phyloP scores from a whole-genome alignment of 2,113 vertebrate species.

The Dryoscopus gambensis region DNA sequence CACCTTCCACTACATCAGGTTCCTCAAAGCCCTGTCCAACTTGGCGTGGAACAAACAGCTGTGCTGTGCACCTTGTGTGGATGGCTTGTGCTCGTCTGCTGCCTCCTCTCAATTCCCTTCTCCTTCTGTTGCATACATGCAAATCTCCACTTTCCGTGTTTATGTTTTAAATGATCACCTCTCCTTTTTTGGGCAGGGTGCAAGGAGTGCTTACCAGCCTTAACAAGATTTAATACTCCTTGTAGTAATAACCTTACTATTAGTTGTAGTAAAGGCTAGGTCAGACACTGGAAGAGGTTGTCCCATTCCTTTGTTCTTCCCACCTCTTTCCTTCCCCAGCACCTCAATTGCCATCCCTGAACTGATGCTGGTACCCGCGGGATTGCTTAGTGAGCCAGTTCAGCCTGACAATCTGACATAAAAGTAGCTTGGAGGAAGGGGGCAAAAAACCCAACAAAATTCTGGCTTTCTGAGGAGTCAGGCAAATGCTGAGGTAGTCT shows the following conservation, averaged over 20 bases:
- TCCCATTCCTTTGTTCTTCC: not conserved
- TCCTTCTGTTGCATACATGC: accelerated
- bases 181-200: not conserved
- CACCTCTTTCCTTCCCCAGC: accelerated
- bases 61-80: not conserved
- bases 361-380: accelerated
- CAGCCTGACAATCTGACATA: not conserved
- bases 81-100: not conserved
- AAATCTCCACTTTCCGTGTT: not conserved
- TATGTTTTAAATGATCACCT: not conserved
- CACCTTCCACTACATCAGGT: not conserved
- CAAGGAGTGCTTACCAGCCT: not conserved
- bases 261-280: not conserved
- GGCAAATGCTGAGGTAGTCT: not conserved
- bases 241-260: not conserved
- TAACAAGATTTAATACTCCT: not conserved
- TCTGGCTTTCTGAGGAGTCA: not conserved
- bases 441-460: not conserved
- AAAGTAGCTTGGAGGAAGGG: not conserved
- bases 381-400: not conserved
- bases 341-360: not conserved
- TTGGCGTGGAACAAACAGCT: not conserved
- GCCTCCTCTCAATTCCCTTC: not conserved
- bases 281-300: not conserved
- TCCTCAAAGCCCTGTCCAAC: not conserved